Percentiles rank a stretch among this genome's conserved stretches.
Evolutionary conservation across 2,113 vertebrate species (phyloP).

Genomic region (Cricetomys ansorgei): DNA sequence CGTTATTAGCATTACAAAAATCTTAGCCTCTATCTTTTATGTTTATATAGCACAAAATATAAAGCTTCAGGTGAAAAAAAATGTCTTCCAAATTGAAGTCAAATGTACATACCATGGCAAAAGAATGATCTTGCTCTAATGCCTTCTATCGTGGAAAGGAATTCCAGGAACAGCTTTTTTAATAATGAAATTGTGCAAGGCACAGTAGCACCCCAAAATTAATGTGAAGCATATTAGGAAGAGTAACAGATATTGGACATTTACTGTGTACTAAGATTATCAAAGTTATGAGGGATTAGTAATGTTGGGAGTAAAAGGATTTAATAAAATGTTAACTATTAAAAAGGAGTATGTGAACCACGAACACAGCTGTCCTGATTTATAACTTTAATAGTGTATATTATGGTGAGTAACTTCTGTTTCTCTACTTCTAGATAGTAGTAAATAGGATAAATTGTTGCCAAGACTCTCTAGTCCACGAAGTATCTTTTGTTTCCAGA

Average conservation of each 20-base stretch:
- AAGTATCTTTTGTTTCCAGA: background rate
- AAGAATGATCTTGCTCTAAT: background rate
- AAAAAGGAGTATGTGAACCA: background rate
- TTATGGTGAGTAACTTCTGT: background rate
- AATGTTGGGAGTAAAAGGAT: background rate
- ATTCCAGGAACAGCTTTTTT: background rate
- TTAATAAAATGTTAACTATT: background rate
- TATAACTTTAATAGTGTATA: background rate
- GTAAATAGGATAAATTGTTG: background rate
- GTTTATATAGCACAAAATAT: background rate
- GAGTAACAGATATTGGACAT: background rate
- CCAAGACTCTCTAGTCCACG: background rate
- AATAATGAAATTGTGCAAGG: background rate
- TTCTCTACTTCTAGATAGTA: background rate
- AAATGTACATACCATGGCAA: no score
- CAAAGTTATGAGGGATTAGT: background rate
- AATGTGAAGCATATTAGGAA: background rate
- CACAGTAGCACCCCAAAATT: accelerated
- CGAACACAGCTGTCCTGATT: accelerated
- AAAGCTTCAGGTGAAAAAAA: background rate
- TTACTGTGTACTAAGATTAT: background rate
- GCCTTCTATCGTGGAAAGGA: background rate
- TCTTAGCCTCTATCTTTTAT: background rate
- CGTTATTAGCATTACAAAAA: background rate
- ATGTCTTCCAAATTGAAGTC: background rate